A percentile compares a stretch with the other conserved stretches of the same genome.
Evolutionary conservation across 1,140 invertebrate species (phyloP).

Genomic region (Tribolium castaneum): DNA sequence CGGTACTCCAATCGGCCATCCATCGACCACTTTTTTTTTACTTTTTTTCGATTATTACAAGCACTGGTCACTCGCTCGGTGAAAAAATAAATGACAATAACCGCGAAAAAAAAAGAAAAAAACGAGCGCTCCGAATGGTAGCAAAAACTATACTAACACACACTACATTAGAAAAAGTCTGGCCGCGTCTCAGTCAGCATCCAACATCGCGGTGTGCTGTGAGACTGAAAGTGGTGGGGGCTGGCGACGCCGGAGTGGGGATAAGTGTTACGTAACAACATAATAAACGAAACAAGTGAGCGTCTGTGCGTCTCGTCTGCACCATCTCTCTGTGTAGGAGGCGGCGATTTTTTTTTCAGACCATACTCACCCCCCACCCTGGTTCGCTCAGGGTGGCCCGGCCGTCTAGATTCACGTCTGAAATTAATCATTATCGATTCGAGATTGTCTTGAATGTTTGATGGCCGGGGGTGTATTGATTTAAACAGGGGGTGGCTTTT

Average conservation of each 20-base stretch:
- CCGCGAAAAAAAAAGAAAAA: slow-evolving; percentile 50
- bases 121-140: slow-evolving; percentile 49
- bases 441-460: slow-evolving; percentile 3
- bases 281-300: slow-evolving; percentile 51
- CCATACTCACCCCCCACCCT: not conserved
- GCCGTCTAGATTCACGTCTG: not conserved
- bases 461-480: slow-evolving; percentile 20
- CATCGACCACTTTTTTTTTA: slow-evolving; percentile 44
- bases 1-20: slow-evolving; percentile 62
- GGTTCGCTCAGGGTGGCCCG: too few species aligned
- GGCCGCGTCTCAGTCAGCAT: slow-evolving; percentile 51
- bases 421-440: slow-evolving; percentile 28
- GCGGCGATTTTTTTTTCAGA: slow-evolving; percentile 23
- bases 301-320: slow-evolving; percentile 41
- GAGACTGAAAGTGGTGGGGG: slow-evolving; percentile 37
- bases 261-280: slow-evolving; percentile 54
- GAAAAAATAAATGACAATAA: slow-evolving; percentile 4
- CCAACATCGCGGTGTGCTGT: slow-evolving; percentile 52
- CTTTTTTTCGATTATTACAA: too few species aligned
- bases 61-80: not conserved
- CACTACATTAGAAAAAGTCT: slow-evolving; percentile 57
- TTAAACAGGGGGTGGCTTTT: slow-evolving; percentile 29
- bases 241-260: slow-evolving; percentile 39
- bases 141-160: slow-evolving; percentile 59
- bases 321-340: slow-evolving; percentile 10